Base-by-base conservation (phyloP, 1,140 invertebrate species). In the Achroia grisella region DNA sequence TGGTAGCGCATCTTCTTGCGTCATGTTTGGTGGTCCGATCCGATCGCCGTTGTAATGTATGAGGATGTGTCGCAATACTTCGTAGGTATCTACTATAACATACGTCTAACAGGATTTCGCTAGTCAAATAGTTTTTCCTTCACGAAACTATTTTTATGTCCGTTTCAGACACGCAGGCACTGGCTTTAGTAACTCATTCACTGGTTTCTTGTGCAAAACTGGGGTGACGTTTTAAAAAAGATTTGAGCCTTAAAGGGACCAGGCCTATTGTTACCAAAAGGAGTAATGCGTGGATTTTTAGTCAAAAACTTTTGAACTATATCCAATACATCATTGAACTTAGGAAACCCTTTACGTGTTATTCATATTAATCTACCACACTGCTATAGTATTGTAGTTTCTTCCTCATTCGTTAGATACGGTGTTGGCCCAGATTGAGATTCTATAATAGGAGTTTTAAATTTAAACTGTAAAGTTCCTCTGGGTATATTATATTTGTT, bases 141-240 rank as follows among this genome's bases (percentile, higher is more conserved):
- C 4, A 29, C 10, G 4, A 8, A 33, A 33, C 32, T 12, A 33
- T 1, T 33, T 12, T 33, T 5, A 33, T 33, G 10, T 33, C 10
- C 10, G 11, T 12, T n/a, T 33, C n/a, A 11, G 37, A 4, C 3
- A 40, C 17, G 17, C 8, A 23, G 8, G 37, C 34, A 23, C 44
- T 46, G 4, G 35, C 44, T 10, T 36, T 11, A 10, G 34, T 37
- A 8, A 46, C 44, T 37, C 14, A 40, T 11, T 50, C 41, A n/a
- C 33, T 11, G 2, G 35, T 39, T 50, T 41, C 44, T 33, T 42
- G 15, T 5, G 8, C 11, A 11, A 48, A 13, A 3, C 11, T 35
- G 17, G 48, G 48, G 12, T 50, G 40, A 8, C 48, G 33, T 39
- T 49, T 37, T 12, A 49, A 23, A 49, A 43, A 49, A 32, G 14